Evolutionary conservation across 1,140 invertebrate species (phyloP).

Genomic region (Sminthurinus signatus): DNA sequence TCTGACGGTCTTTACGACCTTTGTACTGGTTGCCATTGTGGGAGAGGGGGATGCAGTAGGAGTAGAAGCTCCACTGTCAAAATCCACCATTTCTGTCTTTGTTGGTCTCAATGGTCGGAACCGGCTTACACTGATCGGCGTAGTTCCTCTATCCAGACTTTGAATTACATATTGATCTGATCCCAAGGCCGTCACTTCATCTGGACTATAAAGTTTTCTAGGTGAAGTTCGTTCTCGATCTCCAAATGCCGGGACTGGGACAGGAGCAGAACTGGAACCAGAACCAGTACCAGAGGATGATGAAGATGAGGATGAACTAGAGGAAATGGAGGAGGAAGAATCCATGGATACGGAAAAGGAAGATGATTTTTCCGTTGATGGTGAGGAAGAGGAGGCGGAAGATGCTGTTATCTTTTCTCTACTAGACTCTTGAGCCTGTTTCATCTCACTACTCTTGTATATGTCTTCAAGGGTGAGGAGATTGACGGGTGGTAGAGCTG

Average conservation of each 20-base stretch:
- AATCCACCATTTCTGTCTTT: background rate
- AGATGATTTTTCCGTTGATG: conserved; percentile 20
- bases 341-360: conserved; percentile 4
- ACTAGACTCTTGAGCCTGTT: conserved; percentile 16
- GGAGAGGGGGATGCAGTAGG: conserved; percentile 9
- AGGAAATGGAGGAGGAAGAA: background rate
- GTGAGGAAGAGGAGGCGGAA: background rate
- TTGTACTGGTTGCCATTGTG: conserved; percentile 34
- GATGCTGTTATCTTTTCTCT: background rate
- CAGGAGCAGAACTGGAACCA: background rate
- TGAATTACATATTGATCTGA: background rate
- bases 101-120: background rate
- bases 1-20: conserved; percentile 39
- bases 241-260: background rate
- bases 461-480: conserved; percentile 30
- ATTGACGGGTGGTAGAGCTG: conserved; percentile 9
- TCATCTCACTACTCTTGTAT: conserved; percentile 34
- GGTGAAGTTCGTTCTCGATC: background rate
- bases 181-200: conserved; percentile 2
- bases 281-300: conserved; percentile 16
- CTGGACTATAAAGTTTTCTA: conserved; percentile 3
- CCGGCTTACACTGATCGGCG: background rate
- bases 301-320: conserved; percentile 20
- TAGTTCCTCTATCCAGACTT: background rate
- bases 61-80: background rate